Percentiles rank a stretch among this genome's conserved stretches.
Conservation (phyloP, 2,888 invertebrate genomes). For the Heliconius ismenius region DNA sequence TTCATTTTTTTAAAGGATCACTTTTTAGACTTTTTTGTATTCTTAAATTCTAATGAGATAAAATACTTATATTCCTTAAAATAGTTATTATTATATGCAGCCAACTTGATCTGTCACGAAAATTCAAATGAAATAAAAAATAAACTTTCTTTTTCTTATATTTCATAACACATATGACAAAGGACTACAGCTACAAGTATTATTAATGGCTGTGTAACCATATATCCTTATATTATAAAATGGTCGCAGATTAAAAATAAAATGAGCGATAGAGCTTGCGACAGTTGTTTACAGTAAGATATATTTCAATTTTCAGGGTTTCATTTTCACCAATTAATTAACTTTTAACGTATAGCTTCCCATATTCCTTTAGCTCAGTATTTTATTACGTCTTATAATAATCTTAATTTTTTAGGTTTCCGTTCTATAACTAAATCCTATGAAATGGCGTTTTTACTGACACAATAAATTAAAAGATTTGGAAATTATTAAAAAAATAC, state of each 20-base stretch:
- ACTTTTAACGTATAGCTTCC: constrained; percentile 30
- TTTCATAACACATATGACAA: neutral
- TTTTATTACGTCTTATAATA: neutral
- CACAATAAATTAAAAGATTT: too few relatives aligned
- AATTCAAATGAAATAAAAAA: neutral
- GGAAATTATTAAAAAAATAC: too few relatives aligned
- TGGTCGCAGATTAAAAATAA: constrained; percentile 41
- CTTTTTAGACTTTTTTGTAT: too few relatives aligned
- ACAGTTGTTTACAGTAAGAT: constrained; percentile 40
- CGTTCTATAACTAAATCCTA: too few relatives aligned
- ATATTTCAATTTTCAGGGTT: constrained; percentile 30
- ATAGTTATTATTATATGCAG: neutral
- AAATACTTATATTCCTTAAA: neutral
- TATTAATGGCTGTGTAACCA: constrained; percentile 9
- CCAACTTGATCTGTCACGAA: neutral
- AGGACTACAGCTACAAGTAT: neutral
- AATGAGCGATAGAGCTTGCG: constrained; percentile 40
- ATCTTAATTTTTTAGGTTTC: too few relatives aligned
- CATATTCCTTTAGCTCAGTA: neutral
- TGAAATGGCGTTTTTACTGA: too few relatives aligned
- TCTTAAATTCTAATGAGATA: too few relatives aligned
- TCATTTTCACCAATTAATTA: constrained; percentile 34
- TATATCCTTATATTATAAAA: constrained; percentile 2
- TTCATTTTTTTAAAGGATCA: too few relatives aligned
- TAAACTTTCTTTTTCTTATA: neutral